These are phyloP conservation scores for Amblyjoppa proteus DNA, from an alignment of 2,888 invertebrate species.

Conservation along the genomic window DNA sequence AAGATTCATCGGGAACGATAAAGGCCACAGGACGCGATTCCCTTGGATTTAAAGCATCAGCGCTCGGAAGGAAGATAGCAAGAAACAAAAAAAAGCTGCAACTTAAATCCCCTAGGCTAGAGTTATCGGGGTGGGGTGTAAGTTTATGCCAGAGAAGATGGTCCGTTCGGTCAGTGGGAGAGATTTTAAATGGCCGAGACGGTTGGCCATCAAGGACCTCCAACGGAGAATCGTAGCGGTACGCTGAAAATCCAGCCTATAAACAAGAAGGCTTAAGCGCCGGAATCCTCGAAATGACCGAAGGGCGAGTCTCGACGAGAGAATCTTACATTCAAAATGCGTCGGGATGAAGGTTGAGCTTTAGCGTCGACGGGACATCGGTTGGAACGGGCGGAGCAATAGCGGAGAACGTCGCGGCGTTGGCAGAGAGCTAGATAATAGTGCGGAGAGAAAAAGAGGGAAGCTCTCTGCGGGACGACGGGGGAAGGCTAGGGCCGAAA, in stretches of 20 bases:
- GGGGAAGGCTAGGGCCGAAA: conserved; percentile 36
- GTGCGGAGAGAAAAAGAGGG: conserved; percentile 34
- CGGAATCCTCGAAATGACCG: conserved; percentile 79
- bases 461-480: conserved; percentile 9
- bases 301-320: conserved; percentile 74
- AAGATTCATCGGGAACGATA: conserved; percentile 26
- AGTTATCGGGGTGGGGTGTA: conserved; percentile 33
- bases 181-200: conserved; percentile 49
- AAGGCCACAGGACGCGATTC: conserved; percentile 32
- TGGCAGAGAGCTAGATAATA: not conserved
- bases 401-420: conserved; percentile 38
- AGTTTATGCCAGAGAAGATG: conserved; percentile 38
- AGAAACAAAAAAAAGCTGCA: conserved; percentile 24
- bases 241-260: conserved; percentile 77
- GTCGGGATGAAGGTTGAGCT: conserved; percentile 78
- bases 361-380: conserved; percentile 47
- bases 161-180: conserved; percentile 48
- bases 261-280: conserved; percentile 81
- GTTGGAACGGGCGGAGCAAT: conserved; percentile 24
- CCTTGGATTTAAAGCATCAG: conserved; percentile 34
- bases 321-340: conserved; percentile 83
- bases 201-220: conserved; percentile 34
- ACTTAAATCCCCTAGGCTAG: conserved; percentile 28
- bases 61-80: not conserved
- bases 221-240: not conserved